Conservation (phyloP, 1,140 invertebrate species). For the Cotesia typhae region DNA sequence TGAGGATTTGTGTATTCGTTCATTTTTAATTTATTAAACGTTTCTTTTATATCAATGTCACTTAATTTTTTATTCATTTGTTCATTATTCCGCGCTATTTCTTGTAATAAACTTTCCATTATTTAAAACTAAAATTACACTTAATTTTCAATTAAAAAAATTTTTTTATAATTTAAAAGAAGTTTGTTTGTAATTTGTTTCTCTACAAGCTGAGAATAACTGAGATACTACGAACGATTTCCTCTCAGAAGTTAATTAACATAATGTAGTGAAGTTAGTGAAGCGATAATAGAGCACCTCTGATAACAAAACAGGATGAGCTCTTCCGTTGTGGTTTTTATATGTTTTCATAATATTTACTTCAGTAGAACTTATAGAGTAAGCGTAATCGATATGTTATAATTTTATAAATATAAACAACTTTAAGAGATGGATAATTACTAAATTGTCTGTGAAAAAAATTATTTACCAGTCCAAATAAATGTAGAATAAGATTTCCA, state of each 20-base stretch:
- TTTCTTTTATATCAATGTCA: slow-evolving; percentile 49
- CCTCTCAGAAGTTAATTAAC: slow-evolving; percentile 50
- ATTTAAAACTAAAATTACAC: not conserved
- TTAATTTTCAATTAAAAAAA: not conserved
- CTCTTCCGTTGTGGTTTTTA: slow-evolving; percentile 52
- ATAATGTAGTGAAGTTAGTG: slow-evolving; percentile 37
- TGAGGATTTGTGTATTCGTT: slow-evolving; percentile 64
- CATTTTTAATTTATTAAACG: slow-evolving; percentile 48
- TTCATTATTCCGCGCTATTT: slow-evolving; percentile 10
- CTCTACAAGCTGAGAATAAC: slow-evolving; percentile 33
- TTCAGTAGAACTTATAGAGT: not conserved
- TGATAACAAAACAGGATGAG: slow-evolving; percentile 52
- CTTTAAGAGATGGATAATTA: slow-evolving; percentile 18
- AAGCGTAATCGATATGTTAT: not conserved
- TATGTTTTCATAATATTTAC: slow-evolving; percentile 42
- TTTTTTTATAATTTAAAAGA: slow-evolving; percentile 20
- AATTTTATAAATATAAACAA: slow-evolving; percentile 3
- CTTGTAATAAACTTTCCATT: slow-evolving; percentile 43
- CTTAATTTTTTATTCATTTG: slow-evolving; percentile 43
- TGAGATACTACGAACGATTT: not conserved
- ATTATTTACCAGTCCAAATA: slow-evolving; percentile 86
- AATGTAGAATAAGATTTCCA: slow-evolving; percentile 89
- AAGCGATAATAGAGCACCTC: slow-evolving; percentile 44
- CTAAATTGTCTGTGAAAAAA: slow-evolving; percentile 12
- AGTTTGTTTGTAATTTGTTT: slow-evolving; percentile 30